Evolutionary conservation across 2,113 vertebrate species (phyloP), one percentile per base, ranked within the genome.

Genomic region (Crotalus helleri): DNA sequence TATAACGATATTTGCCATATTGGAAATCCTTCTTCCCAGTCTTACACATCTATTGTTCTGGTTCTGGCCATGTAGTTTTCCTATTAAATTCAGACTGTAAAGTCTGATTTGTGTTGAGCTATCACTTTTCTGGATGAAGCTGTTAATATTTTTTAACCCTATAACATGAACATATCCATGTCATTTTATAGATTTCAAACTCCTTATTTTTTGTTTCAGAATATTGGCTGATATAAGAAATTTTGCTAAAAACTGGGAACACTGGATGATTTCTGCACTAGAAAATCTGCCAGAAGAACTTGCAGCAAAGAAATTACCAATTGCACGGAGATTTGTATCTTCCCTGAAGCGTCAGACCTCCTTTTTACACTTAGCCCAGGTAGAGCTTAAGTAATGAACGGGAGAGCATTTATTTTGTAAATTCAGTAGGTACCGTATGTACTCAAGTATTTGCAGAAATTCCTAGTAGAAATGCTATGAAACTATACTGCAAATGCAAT

Each of bases 171-270:
- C 89, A 91, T 91, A 93, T 91, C 61, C 90, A 23, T 61, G 81
- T 17, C n/a, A 17, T 19, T 81, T 8, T 81, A 8, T 21, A 44
- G 90, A 85, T 59, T 6, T 11, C 59, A 87, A 24, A 23, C 1
- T 57, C 5, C 90, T 33, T 91, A n/a, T 53, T 94, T 95, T 95
- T 92, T 9, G 61, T 54, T 95, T 33, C 94, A 99, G 99, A 96
- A 98, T 99, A 95, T 96, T 99, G 96, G 98, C 99, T 97, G 99
- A 99, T 94, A 99, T 99, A 96, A 98, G 99, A 93, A 99, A 98
- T 97, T 99, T 99, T 98, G 99, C 99, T 94, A 99, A 99, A 97
- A 99, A 99, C 96, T 99, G 99, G 99, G 99, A 99, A 92, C 98
- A 99, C 92, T 99, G 99, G 99, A 97, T 99, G 90, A 97, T 98